These are phyloP conservation scores for Sesia apiformis DNA, from an alignment of 2,888 invertebrate genomes.

Conservation along the genomic window DNA sequence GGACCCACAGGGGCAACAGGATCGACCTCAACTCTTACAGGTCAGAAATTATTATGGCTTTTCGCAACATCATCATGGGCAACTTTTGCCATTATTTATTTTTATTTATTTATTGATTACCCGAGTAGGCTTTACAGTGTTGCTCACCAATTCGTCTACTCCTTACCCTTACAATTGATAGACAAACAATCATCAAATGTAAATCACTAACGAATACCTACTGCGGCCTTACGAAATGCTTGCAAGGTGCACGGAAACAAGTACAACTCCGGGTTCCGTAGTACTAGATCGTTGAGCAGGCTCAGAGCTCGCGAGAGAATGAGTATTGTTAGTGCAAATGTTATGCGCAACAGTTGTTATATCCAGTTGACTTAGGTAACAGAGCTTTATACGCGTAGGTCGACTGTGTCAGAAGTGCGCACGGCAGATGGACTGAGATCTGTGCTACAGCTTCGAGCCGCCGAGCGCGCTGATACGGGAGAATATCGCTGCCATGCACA, in stretches of 20 bases:
- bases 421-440: conserved; percentile 79
- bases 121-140: no score
- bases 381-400: conserved; percentile 21
- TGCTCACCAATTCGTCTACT: no score
- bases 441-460: conserved; percentile 76
- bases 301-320: not conserved
- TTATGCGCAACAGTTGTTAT: not conserved
- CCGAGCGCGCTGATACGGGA: conserved; percentile 80
- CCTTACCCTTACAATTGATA: no score
- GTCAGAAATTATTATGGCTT: conserved; percentile 18
- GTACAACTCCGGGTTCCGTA: no score
- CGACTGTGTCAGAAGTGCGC: conserved; percentile 79
- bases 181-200: no score
- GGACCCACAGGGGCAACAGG: conserved; percentile 78
- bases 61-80: not conserved
- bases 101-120: no score
- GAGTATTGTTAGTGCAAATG: not conserved
- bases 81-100: not conserved
- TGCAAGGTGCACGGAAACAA: no score
- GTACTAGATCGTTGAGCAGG: no score
- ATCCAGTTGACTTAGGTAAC: not conserved
- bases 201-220: no score
- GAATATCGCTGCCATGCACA: conserved; percentile 81
- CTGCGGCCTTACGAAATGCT: no score
- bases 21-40: conserved; percentile 76